Percentiles rank a stretch among this genome's conserved stretches.
phyloP scores from a whole-genome alignment of 2,113 vertebrate species.

The Trematomus loennbergii region DNA sequence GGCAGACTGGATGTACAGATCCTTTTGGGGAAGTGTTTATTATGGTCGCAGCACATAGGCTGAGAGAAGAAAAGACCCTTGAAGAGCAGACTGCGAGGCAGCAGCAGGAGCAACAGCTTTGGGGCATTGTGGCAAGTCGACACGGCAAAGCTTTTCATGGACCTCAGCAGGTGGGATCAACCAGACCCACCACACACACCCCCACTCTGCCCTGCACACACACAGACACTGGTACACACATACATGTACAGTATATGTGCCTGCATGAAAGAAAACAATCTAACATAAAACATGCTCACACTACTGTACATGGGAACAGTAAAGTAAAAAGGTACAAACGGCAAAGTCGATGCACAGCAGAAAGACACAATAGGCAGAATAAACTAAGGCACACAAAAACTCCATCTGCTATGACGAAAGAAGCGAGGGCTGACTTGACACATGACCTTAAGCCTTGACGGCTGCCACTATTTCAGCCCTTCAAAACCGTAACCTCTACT shows the following conservation, averaged over 20 bases:
- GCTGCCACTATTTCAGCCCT: constrained; percentile 52
- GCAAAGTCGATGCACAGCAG: constrained; percentile 10
- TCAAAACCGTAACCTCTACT: constrained; percentile 38
- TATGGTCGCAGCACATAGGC: constrained; percentile 18
- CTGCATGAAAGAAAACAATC: background rate
- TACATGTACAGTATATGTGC: constrained; percentile 21
- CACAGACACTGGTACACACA: background rate
- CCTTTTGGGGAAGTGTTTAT: constrained; percentile 53
- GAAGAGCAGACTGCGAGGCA: constrained; percentile 44
- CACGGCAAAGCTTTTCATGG: constrained; percentile 60
- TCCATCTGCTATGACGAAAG: constrained; percentile 57
- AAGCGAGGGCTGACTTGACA: constrained; percentile 55
- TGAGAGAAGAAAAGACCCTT: constrained; percentile 17
- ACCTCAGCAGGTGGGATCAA: constrained; percentile 71
- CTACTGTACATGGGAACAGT: background rate
- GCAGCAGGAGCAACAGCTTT: constrained; percentile 69
- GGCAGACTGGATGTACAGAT: constrained; percentile 35
- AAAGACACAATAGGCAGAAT: background rate
- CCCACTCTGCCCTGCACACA: constrained; percentile 1
- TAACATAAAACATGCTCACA: background rate
- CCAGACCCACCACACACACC: background rate
- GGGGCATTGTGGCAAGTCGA: constrained; percentile 49
- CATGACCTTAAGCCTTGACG: constrained; percentile 66
- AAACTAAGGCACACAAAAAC: constrained; percentile 10
- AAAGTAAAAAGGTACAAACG: background rate